A percentile compares a stretch with the other conserved stretches of the same genome.
Conservation (phyloP, 2,797 vertebrate genomes). For the Onychomys torridus region DNA sequence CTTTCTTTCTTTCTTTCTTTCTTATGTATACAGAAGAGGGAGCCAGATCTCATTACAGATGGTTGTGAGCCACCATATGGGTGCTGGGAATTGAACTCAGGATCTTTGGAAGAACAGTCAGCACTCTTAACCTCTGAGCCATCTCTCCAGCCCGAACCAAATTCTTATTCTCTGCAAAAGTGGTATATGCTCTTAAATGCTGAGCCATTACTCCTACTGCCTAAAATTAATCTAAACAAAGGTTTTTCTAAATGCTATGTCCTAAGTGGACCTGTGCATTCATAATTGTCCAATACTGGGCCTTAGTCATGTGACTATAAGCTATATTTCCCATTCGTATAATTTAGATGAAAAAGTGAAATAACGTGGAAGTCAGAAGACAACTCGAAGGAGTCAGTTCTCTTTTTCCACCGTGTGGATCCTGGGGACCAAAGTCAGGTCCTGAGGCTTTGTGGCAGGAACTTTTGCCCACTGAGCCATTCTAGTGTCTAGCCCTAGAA, state of each 20-base stretch:
- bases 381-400: background rate
- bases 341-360: conserved; percentile 28
- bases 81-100: no score
- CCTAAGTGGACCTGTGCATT: background rate
- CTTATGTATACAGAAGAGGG: no score
- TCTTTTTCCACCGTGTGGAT: background rate
- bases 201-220: background rate
- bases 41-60: no score
- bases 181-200: background rate
- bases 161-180: background rate
- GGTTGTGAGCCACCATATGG: no score
- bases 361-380: background rate
- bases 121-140: no score
- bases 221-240: background rate
- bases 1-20: no score
- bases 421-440: background rate
- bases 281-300: background rate
- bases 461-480: background rate
- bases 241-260: background rate
- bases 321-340: background rate
- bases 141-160: no score
- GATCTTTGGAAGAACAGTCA: no score
- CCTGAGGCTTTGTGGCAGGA: background rate
- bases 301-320: background rate
- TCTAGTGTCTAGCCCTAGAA: background rate